Base-by-base conservation (phyloP, 1,140 invertebrate species). In the Sarcophaga peregrina region DNA sequence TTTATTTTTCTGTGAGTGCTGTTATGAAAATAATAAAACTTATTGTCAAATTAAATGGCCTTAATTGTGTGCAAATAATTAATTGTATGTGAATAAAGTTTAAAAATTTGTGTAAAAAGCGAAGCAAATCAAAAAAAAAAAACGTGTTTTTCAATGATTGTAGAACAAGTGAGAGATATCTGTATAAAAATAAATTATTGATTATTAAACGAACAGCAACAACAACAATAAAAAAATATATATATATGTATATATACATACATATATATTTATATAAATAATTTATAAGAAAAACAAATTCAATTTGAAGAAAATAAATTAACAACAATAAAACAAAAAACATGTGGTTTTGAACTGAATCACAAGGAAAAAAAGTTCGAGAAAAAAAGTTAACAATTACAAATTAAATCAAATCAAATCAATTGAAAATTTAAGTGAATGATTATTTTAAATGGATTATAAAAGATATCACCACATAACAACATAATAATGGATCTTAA, bases 81-180 rank as follows among this genome's bases (percentile, higher is more conserved):
- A n/a, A 62, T 20, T n/a, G 10, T 11, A 15, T 62, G 58, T 62
- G 58, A 7, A 15, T 62, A 17, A 62, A n/a, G 58, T 62, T 62
- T 17, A 15, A 54, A 54, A 54, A 62, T 62, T 13, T 62, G 9
- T 13, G 58, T 62, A 17, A n/a, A 15, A n/a, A n/a, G 58, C 7
- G 5, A 62, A 62, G 15, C 52, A 10, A 54, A n/a, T n/a, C n/a
- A n/a, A n/a, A n/a, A n/a, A 54, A 75, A 75, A 75, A 73, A 76
- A 76, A 76, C 74, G 74, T 76, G 74, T 76, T 76, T 76, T 76
- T 46, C 45, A 75, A 75, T 15, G 45, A 75, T 46, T 75, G 15
- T 47, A 46, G 46, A 76, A 48, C 74, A 76, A 76, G 9, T 76
- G 45, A 76, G 48, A 76, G 48, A 76, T 17, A 8, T 47, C 7